Evolutionary conservation across 2,113 vertebrate genomes (phyloP), one percentile per base, ranked within the genome.

Genomic region (Psophia crepitans): DNA sequence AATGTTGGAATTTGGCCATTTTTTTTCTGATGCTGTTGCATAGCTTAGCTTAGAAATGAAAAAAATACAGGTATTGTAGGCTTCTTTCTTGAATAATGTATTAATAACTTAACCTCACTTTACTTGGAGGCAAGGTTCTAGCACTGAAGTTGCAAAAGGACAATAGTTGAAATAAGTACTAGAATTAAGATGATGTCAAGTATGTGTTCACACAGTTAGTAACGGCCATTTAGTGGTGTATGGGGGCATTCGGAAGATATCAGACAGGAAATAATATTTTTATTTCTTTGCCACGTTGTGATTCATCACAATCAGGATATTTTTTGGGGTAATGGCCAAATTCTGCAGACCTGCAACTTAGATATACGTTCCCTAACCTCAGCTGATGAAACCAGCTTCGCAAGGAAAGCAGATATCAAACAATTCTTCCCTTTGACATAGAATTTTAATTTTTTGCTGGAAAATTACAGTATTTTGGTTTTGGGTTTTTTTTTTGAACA

Each of bases 11-110:
- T 77, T 61, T 35, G 48, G 15, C 71, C 2, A 0, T 35, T 27
- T 60, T 61, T 61, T 39, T 89, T 74, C 64, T 66, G 56, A 56
- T 84, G 28, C 18, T 63, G 21, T 68, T 77, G 44, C 24, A 12
- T 35, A 77, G 49, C 35, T 81, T 60, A 63, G 60, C n/a, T 15
- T 70, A 71, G 37, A 84, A 37, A 63, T 78, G 2, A 32, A 79
- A 79, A 48, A 35, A 32, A 1, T 9, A 39, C 7, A 16, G 15
- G 5, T 44, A 12, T 23, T 1, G 1, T 15, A 64, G 68, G 4
- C 28, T 57, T 73, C 13, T 32, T 65, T 65, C 28, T 60, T 74
- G 41, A 89, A 39, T 65, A 80, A 22, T 21, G 3, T 28, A 23
- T 76, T 69, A 78, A 51, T 81, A 80, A 65, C 21, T 56, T 71